phyloP scores from a whole-genome alignment of 2,888 invertebrate genomes.

The Hanleya hanleyi region DNA sequence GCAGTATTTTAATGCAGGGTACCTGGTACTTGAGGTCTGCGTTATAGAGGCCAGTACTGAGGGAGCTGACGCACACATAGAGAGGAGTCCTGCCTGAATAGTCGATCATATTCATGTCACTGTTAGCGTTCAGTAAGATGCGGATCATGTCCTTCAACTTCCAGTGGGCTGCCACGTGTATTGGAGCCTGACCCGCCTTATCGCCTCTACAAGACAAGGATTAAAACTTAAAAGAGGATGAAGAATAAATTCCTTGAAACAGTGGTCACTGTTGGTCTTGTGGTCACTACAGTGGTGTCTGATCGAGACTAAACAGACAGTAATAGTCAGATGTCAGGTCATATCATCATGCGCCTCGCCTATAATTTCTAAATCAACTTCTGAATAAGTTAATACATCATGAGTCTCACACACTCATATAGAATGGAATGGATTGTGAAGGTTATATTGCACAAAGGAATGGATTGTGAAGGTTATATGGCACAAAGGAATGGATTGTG shows the following conservation, averaged over 20 bases:
- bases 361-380: no score
- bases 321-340: no score
- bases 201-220: constrained; percentile 59
- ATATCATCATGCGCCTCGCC: no score
- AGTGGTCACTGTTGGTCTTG: not conserved
- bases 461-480: no score
- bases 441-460: no score
- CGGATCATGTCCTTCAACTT: constrained; percentile 69
- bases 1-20: constrained; percentile 66
- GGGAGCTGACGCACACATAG: constrained; percentile 70
- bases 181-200: constrained; percentile 66
- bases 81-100: constrained; percentile 68
- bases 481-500: no score
- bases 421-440: no score
- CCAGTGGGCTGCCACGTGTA: constrained; percentile 72
- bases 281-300: no score
- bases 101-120: constrained; percentile 66
- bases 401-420: no score
- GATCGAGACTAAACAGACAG: no score
- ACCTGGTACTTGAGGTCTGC: constrained; percentile 71
- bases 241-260: not conserved
- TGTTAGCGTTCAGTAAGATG: constrained; percentile 59
- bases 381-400: no score
- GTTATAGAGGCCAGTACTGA: constrained; percentile 71
- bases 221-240: not conserved